Base-by-base conservation (phyloP, 2,113 vertebrate genomes). In the Malurus alboscapulatus region DNA sequence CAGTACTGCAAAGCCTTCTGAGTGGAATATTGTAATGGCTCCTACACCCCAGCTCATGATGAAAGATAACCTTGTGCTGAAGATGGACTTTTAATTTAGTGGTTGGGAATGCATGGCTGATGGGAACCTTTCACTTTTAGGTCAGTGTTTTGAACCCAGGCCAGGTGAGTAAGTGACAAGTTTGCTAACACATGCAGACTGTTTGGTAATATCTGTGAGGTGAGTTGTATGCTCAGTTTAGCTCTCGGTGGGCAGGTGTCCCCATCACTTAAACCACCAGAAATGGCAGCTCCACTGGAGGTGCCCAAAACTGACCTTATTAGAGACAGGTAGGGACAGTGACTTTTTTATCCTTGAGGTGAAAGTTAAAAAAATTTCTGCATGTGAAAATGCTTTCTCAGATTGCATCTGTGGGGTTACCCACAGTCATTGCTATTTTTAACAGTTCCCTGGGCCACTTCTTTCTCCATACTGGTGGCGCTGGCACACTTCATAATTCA, bases 181-280 rank as follows among this genome's bases (percentile, higher is more conserved):
- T 92, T 93, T 93, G 94, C 92, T 93, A 96, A 94, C 77, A 65
- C 84, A 93, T 34, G 48, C 86, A 84, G 78, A 22, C 81, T 92
- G 81, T 82, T 95, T 89, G 84, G 66, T 89, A 92, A 93, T 94
- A 66, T 82, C 92, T 94, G 2, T 82, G 95, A 95, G 88, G 93
- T 96, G 94, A 96, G 92, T 68, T 94, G 81, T 88, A 75, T 0
- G 16, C 96, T 87, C 74, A 93, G 77, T 92, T 96, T 96, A 96
- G 94, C 95, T 85, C 87, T 58, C 0, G 0, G 34, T 24, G 34
- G 25, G 84, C 95, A 96, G 95, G 88, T 96, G 94, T 84, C 66
- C 80, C 87, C 57, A 92, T 96, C 88, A 94, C 17, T 95, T 94
- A 96, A 87, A 58, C 32, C 32, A 61, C 81, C 88, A 93, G 88